phyloP scores from a whole-genome alignment of 1,140 invertebrate species.

The Chironomus striatipennis region DNA sequence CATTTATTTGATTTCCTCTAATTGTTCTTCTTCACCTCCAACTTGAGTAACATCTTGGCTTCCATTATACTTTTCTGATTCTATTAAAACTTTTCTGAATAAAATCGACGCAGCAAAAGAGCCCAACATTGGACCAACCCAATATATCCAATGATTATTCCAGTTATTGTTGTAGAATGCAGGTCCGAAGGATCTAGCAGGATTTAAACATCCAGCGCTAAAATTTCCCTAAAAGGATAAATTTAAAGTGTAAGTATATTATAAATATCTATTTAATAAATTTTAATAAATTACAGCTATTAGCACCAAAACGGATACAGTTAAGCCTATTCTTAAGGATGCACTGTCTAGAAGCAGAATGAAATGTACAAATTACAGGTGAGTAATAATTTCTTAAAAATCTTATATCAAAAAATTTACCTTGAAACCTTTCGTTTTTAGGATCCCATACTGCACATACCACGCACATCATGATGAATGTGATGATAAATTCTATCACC shows the following conservation, averaged over 20 bases:
- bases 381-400: background rate
- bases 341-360: background rate
- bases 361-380: background rate
- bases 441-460: background rate
- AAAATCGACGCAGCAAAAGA: background rate
- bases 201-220: slow-evolving; percentile 58
- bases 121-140: background rate
- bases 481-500: background rate
- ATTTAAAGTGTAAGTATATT: no score
- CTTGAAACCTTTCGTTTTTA: background rate
- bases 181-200: slow-evolving; percentile 77
- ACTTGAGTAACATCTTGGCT: background rate
- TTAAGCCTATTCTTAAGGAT: background rate
- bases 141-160: slow-evolving; percentile 66
- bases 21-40: slow-evolving; percentile 1
- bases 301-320: background rate
- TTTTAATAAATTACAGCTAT: background rate
- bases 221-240: background rate
- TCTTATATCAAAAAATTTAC: background rate
- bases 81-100: background rate
- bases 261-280: no score
- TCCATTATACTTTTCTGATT: background rate
- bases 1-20: background rate
- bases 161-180: slow-evolving; percentile 68
- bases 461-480: background rate